Evolutionary conservation across 2,888 invertebrate genomes (phyloP).

Genomic region (Merodon equestris): DNA sequence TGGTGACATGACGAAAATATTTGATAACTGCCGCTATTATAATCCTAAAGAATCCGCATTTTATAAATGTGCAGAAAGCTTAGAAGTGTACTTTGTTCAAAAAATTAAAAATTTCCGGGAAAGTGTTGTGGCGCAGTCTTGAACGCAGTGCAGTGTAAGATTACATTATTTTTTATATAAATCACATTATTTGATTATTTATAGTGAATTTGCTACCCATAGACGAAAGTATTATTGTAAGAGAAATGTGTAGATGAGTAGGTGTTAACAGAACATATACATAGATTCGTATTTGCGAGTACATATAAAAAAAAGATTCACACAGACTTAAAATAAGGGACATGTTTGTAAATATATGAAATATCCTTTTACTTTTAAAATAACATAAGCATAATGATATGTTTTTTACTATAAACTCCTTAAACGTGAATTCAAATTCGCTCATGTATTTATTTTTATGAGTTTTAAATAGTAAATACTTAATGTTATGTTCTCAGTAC

Average conservation of each 20-base stretch:
- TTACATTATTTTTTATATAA: not conserved
- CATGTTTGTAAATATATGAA: constrained; percentile 2
- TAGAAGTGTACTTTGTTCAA: constrained; percentile 97
- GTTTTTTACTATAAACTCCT: constrained; percentile 39
- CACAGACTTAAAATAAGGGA: not conserved
- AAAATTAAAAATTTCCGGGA: constrained; percentile 93
- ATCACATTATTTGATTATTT: not conserved
- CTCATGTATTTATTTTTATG: constrained; percentile 38
- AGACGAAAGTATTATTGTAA: constrained; percentile 50
- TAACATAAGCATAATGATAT: constrained; percentile 30
- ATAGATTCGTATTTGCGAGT: too few relatives aligned
- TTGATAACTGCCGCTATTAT: constrained; percentile 99
- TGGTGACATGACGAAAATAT: constrained; percentile 98
- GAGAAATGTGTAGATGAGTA: constrained; percentile 51
- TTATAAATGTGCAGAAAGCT: constrained; percentile 96
- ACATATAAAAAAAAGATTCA: constrained; percentile 1
- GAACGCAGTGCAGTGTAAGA: constrained; percentile 14
- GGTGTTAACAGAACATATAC: not conserved
- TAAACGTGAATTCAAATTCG: constrained; percentile 22
- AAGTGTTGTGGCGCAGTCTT: constrained; percentile 82
- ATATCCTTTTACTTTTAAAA: not conserved
- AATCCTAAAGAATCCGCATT: constrained; percentile 97
- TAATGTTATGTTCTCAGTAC: not conserved
- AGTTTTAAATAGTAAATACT: constrained; percentile 22
- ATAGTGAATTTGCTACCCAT: constrained; percentile 44